Evolutionary conservation across 2,797 vertebrate genomes (phyloP), one percentile per base, ranked within the genome.

Genomic region (Sylvia borin): DNA sequence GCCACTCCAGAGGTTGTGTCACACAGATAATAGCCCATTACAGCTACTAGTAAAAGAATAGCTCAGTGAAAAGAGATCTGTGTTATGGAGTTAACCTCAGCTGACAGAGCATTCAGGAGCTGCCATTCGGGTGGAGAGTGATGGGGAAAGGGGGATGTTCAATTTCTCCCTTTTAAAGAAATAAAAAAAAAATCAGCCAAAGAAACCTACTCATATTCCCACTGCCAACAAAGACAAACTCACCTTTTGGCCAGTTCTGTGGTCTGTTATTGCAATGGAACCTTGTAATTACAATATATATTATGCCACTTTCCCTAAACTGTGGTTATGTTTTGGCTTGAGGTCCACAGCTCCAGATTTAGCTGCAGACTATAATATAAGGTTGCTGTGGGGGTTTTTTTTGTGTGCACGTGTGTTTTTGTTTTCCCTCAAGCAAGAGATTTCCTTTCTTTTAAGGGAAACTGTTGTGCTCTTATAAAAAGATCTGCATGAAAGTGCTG

Each of bases 401-500:
- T 32, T 79, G 60, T 0, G 0, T 55, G 40, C 2, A 0, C 50
- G 64, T 27, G 31, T 32, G 31, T 7, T 65, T 97, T 78, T 88
- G 70, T 66, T 95, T 95, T 80, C 64, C 13, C 36, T 71, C 47
- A 91, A 89, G 51, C 8, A 38, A 81, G 62, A 81, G 70, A 73
- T 89, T 93, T 86, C 7, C 60, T 92, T 91, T 93, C 27, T 95
- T 93, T 89, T 88, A 90, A 70, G 0, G 10, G 53, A 62, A 62
- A 84, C 89, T 1, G 8, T 93, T 77, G 72, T 65, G 88, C 48
- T 92, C 40, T 80, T 93, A 73, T 47, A 60, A 94, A 88, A 93
- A 95, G 43, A 47, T 77, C 85, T 77, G 53, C 74, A 32, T 73
- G 88, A 79, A 91, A 82, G 78, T 75, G 77, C 88, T 95, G 95